Percentiles rank a stretch among this genome's conserved stretches.
Evolutionary conservation across 2,797 vertebrate species (phyloP).

Genomic region (Anguilla anguilla): DNA sequence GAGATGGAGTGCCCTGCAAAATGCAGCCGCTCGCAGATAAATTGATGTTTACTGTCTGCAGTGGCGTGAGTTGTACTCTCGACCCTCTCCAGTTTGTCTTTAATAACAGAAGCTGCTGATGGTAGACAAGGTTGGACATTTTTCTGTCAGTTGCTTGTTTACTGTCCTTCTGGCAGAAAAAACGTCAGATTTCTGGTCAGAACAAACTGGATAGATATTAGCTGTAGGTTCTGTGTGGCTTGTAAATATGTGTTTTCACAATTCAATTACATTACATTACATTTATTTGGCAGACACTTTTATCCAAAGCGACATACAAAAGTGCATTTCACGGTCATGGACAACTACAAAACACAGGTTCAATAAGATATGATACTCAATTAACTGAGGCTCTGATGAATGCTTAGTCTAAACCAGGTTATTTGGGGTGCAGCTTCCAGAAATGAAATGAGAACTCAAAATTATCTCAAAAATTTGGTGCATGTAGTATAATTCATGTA

Average conservation of each 20-base stretch:
- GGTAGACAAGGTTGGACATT: background rate
- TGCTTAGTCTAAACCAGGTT: background rate
- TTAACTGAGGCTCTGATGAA: too few species aligned
- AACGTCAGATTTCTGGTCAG: background rate
- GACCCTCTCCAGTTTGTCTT: background rate
- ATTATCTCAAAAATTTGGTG: background rate
- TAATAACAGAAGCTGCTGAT: background rate
- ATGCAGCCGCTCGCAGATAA: conserved; percentile 53
- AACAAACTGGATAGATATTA: background rate
- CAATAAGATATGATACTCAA: too few species aligned
- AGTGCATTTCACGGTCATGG: too few species aligned
- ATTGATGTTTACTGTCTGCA: conserved; percentile 45
- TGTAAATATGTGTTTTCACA: background rate
- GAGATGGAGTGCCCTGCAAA: conserved; percentile 52
- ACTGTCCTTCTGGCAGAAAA: background rate
- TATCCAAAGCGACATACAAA: too few species aligned
- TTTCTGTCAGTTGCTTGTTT: background rate
- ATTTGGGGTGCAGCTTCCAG: background rate
- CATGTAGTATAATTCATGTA: too few species aligned
- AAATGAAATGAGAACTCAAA: background rate
- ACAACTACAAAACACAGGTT: too few species aligned
- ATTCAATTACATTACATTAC: too few species aligned
- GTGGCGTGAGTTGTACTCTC: background rate
- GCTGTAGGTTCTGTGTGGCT: background rate
- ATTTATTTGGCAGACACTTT: too few species aligned